Conservation (phyloP, 2,888 invertebrate genomes). For the Pasiphila rectangulata region DNA sequence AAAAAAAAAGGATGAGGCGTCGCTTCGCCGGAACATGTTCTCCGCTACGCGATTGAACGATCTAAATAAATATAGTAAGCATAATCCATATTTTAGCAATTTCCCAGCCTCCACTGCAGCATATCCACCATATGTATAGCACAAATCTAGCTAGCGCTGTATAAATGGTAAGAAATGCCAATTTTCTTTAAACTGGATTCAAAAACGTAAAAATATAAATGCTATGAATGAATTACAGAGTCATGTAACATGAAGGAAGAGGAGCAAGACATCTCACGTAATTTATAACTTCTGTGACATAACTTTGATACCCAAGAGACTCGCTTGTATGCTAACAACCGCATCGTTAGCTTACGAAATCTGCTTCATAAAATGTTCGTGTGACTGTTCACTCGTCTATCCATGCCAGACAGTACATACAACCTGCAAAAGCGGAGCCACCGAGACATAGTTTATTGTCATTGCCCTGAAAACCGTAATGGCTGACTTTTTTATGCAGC, state of each 20-base stretch:
- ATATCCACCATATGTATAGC: no score
- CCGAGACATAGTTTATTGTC: conserved; percentile 39
- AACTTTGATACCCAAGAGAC: not conserved
- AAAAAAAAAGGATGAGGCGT: no score
- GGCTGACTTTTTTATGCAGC: conserved; percentile 17
- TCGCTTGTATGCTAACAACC: not conserved
- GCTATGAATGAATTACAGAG: not conserved
- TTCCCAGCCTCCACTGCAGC: no score
- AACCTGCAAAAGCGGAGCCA: conserved; percentile 20
- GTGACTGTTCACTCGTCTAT: not conserved
- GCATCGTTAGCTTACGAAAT: not conserved
- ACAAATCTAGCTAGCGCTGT: no score
- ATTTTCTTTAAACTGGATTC: no score
- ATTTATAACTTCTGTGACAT: not conserved
- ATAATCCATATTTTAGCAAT: no score
- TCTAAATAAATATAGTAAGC: no score
- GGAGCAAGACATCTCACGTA: not conserved
- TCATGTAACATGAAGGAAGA: not conserved
- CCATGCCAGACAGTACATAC: conserved; percentile 5
- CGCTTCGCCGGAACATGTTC: no score
- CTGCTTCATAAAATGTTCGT: conserved; percentile 5
- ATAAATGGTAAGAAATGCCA: no score
- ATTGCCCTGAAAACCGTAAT: conserved; percentile 43
- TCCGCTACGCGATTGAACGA: no score
- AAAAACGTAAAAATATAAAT: not conserved